phyloP scores from a whole-genome alignment of 2,113 vertebrate species.

The Antechinus stuartii region DNA sequence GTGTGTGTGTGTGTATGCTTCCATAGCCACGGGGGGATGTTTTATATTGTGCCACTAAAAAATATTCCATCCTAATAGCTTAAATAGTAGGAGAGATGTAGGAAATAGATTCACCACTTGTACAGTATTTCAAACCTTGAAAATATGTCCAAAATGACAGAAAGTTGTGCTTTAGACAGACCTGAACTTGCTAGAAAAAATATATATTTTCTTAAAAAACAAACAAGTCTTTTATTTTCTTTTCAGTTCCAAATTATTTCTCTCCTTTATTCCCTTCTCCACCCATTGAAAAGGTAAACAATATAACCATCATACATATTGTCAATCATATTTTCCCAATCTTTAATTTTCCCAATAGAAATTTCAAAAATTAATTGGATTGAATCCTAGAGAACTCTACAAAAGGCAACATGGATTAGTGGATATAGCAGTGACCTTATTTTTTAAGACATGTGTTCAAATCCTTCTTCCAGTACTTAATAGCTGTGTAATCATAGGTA shows the following conservation, averaged over 20 bases:
- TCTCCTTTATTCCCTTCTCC: background rate
- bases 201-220: background rate
- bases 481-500: background rate
- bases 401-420: background rate
- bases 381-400: background rate
- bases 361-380: conserved; percentile 22
- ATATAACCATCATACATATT: background rate
- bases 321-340: background rate
- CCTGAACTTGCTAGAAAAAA: conserved; percentile 43
- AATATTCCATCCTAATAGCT: conserved; percentile 27
- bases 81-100: conserved; percentile 39
- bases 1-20: background rate
- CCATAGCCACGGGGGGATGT: conserved; percentile 2
- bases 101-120: conserved; percentile 20
- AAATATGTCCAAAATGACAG: conserved; percentile 5
- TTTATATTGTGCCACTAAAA: background rate
- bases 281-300: background rate
- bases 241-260: background rate
- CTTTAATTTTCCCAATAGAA: conserved; percentile 44
- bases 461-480: background rate
- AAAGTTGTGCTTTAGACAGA: background rate
- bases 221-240: background rate
- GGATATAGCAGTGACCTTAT: background rate
- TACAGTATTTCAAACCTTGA: conserved; percentile 5
- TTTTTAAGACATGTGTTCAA: background rate